Base-by-base conservation (phyloP, 1,140 invertebrate species). In the Chymomyza costata region DNA sequence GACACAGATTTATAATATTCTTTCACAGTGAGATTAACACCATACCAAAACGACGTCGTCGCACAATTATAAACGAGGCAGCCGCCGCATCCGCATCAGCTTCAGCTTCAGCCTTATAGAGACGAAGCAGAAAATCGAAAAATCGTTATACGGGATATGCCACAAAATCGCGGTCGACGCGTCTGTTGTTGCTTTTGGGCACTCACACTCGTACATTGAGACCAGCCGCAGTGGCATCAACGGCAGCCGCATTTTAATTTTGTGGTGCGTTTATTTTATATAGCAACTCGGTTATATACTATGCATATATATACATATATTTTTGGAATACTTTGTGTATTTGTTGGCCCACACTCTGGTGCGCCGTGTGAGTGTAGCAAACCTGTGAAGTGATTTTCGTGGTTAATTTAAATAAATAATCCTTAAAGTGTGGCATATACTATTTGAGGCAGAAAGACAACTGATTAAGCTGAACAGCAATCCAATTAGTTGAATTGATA, bases 401-500 rank as follows among this genome's bases (percentile, higher is more conserved):
- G 73, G 73, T 80, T 73, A 56, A 80, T 65, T 80, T 80, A 68
- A 80, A 80, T 65, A 59, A 80, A 80, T 81, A 80, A 80, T 68
- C 73, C 59, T 68, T 57, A 73, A 78, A 78, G 67, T 80, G 73
- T 57, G 62, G 38, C 50, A n/a, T 31, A 41, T n/a, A n/a, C n/a
- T n/a, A 35, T 37, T 50, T 13, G 19, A 37, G 34, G 21, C 8
- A n/a, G n/a, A n/a, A n/a, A n/a, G n/a, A n/a, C n/a, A n/a, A n/a
- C n/a, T n/a, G n/a, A n/a, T n/a, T n/a, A n/a, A n/a, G n/a, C n/a
- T n/a, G n/a, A 10, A 28, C 25, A 6, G 5, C 5, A 28, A 28
- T 28, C 10, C 5, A 28, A 6, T 28, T 28, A 6, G 25, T 6
- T 28, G 25, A 10, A 28, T 6, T 10, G 5, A 28, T 10, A 28